phyloP scores from a whole-genome alignment of 2,113 vertebrate genomes.

The Xenotilapia flavipinnis region DNA sequence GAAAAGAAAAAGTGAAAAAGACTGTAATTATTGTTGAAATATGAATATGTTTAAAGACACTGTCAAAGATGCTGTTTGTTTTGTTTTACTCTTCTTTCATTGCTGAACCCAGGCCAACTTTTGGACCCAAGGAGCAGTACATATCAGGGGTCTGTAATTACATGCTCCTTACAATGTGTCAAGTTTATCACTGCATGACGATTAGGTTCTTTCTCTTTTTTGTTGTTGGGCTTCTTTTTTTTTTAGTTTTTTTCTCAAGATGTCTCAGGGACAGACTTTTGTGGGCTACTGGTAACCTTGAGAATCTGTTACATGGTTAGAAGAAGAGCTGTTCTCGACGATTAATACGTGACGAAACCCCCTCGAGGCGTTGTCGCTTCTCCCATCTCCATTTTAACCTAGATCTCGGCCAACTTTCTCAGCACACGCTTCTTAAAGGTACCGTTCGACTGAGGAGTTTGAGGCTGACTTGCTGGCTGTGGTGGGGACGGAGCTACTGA shows the following conservation, averaged over 20 bases:
- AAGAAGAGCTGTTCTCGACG: conserved; percentile 19
- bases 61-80: conserved; percentile 67
- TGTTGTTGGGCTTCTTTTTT: background rate
- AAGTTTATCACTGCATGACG: conserved; percentile 49
- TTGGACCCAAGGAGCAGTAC: conserved; percentile 59
- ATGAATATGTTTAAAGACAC: conserved; percentile 72
- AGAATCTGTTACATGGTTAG: conserved; percentile 45
- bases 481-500: conserved; percentile 45
- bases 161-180: conserved; percentile 48
- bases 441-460: conserved; percentile 43
- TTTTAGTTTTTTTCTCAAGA: background rate
- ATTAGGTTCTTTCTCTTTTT: conserved; percentile 22
- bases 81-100: conserved; percentile 17
- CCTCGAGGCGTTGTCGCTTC: background rate
- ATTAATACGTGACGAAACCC: background rate
- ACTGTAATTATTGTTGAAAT: conserved; percentile 63
- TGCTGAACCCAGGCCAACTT: conserved; percentile 44
- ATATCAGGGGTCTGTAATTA: conserved; percentile 59
- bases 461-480: conserved; percentile 13
- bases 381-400: background rate
- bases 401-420: background rate
- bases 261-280: conserved; percentile 64
- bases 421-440: conserved; percentile 18
- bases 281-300: conserved; percentile 61
- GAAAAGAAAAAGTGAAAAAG: conserved; percentile 26